Conservation (phyloP, 2,888 invertebrate genomes). For the Formica aserva region DNA sequence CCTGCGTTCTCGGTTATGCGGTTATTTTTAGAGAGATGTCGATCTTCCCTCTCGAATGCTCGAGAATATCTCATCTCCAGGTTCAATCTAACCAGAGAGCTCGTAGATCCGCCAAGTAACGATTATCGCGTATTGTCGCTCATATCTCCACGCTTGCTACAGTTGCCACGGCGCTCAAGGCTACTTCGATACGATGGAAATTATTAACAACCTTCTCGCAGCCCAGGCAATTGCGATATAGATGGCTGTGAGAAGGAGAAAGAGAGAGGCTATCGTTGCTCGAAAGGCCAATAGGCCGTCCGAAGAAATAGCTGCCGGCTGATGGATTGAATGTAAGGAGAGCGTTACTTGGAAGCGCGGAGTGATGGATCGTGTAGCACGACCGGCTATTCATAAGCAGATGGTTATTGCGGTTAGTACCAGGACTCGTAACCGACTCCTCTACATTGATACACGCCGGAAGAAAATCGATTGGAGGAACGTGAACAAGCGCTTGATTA, state of each 20-base stretch:
- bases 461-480: constrained; percentile 27
- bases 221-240: constrained; percentile 6
- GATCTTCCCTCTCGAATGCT: constrained; percentile 17
- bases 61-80: constrained; percentile 29
- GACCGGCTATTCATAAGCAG: constrained; percentile 69
- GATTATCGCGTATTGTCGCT: constrained; percentile 52
- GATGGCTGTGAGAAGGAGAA: constrained; percentile 10
- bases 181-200: constrained; percentile 48
- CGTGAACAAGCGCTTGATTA: constrained; percentile 47
- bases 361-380: constrained; percentile 67
- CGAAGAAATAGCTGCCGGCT: constrained; percentile 58
- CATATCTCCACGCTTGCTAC: constrained; percentile 24
- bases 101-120: constrained; percentile 46
- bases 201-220: constrained; percentile 66
- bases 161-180: constrained; percentile 11
- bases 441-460: constrained; percentile 31
- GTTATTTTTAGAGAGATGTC: constrained; percentile 46
- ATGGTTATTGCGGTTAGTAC: constrained; percentile 57
- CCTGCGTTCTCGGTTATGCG: constrained; percentile 17
- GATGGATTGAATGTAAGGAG: constrained; percentile 67
- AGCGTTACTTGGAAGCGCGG: constrained; percentile 52
- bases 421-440: constrained; percentile 28
- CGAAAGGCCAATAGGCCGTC: constrained; percentile 56
- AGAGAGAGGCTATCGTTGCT: constrained; percentile 68
- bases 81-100: constrained; percentile 44